phyloP scores from a whole-genome alignment of 2,888 invertebrate genomes.

The Heliconius ismenius region DNA sequence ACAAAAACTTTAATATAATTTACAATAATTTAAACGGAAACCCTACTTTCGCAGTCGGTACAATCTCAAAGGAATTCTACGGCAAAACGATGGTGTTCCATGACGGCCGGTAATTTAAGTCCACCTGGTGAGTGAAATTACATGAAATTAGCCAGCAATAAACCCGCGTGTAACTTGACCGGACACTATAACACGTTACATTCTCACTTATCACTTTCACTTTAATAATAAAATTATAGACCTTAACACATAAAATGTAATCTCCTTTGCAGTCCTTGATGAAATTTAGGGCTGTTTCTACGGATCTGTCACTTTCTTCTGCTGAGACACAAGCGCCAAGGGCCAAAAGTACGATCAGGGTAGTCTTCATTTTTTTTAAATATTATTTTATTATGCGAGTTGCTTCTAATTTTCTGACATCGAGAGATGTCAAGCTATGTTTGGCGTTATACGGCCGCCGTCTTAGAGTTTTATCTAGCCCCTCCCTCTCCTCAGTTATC shows the following conservation, averaged over 20 bases:
- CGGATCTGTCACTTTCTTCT: slow-evolving; percentile 77
- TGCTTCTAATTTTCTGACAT: slow-evolving; percentile 66
- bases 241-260: slow-evolving; percentile 88
- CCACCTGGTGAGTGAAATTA: slow-evolving; percentile 48
- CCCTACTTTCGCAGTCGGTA: slow-evolving; percentile 5
- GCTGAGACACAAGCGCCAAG: slow-evolving; percentile 69
- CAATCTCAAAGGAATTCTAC: slow-evolving; percentile 26
- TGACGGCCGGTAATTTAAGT: slow-evolving; percentile 33
- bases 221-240: slow-evolving; percentile 71
- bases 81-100: slow-evolving; percentile 14
- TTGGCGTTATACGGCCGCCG: slow-evolving; percentile 62
- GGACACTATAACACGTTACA: slow-evolving; percentile 49
- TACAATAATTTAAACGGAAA: slow-evolving; percentile 16
- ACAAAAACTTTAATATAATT: slow-evolving; percentile 38
- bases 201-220: slow-evolving; percentile 71
- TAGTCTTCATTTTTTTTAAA: slow-evolving; percentile 65
- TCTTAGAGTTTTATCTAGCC: slow-evolving; percentile 77
- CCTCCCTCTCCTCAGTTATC: slow-evolving; percentile 62
- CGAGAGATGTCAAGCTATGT: slow-evolving; percentile 73
- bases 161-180: slow-evolving; percentile 48
- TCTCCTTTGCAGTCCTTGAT: slow-evolving; percentile 87
- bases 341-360: slow-evolving; percentile 62
- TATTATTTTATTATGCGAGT: slow-evolving; percentile 52
- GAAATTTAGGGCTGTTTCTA: slow-evolving; percentile 85
- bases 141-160: slow-evolving; percentile 47